These are phyloP conservation scores for Takifugu bimaculatus DNA, from an alignment of 2,113 vertebrate species.

Conservation along the genomic window DNA sequence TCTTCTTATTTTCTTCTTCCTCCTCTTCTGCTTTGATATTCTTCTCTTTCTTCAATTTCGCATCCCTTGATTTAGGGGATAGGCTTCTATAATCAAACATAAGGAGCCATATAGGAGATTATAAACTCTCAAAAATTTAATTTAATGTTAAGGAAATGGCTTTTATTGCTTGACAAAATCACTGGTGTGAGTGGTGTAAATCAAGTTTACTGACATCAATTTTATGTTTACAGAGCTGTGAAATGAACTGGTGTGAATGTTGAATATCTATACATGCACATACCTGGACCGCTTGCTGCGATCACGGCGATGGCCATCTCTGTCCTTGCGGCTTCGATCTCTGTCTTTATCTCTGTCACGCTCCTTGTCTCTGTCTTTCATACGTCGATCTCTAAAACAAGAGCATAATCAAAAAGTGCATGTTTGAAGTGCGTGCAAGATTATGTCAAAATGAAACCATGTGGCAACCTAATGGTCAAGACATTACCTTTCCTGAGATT, in stretches of 20 bases:
- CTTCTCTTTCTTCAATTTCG: slow-evolving; percentile 83
- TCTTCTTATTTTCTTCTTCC: slow-evolving; percentile 84
- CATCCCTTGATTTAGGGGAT: slow-evolving; percentile 86
- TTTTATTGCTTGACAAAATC: neutral
- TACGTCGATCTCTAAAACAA: slow-evolving; percentile 81
- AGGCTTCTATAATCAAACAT: slow-evolving; percentile 64
- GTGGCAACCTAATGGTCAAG: neutral
- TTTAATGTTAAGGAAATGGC: too few relatives aligned
- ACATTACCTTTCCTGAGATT: slow-evolving; percentile 84
- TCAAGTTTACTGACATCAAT: too few relatives aligned
- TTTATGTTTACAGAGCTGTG: too few relatives aligned
- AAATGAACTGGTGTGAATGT: too few relatives aligned
- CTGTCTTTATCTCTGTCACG: slow-evolving; percentile 82
- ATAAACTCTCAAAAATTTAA: too few relatives aligned
- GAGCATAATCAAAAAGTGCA: neutral
- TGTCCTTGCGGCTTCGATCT: slow-evolving; percentile 84
- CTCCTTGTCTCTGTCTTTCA: slow-evolving; percentile 84
- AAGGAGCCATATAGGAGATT: too few relatives aligned
- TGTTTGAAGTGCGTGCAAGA: neutral
- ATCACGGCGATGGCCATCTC: slow-evolving; percentile 84
- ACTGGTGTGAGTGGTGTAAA: too few relatives aligned
- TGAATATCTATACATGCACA: neutral
- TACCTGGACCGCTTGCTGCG: slow-evolving; percentile 83
- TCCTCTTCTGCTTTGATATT: slow-evolving; percentile 87
- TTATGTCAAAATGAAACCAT: neutral